A percentile compares a stretch with the other conserved stretches of the same genome.
Conservation (phyloP, 2,888 invertebrate species). For the Chrysolina oricalcia region DNA sequence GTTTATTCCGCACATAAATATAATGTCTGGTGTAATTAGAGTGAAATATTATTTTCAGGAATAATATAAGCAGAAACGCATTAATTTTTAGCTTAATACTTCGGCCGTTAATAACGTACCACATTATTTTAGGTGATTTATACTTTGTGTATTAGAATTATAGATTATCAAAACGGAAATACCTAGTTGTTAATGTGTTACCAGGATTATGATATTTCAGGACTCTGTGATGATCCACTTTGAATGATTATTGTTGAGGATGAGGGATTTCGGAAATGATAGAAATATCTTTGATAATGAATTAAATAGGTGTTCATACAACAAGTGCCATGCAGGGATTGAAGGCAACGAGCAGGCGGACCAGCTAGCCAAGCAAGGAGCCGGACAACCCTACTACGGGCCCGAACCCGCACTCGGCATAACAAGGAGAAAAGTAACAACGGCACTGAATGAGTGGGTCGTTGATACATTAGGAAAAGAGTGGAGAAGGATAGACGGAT, state of each 20-base stretch:
- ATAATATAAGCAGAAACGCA: slow-evolving; percentile 67
- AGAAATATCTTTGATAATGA: no score
- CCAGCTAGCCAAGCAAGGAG: no score
- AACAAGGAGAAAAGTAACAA: no score
- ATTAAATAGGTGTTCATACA: no score
- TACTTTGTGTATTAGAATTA: slow-evolving; percentile 57
- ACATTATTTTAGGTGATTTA: slow-evolving; percentile 67
- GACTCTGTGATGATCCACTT: neutral
- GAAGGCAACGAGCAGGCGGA: no score
- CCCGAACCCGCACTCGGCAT: no score
- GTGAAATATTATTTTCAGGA: slow-evolving; percentile 71
- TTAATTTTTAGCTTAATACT: slow-evolving; percentile 60
- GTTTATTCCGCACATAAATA: slow-evolving; percentile 70
- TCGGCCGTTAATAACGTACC: slow-evolving; percentile 64
- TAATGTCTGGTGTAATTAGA: slow-evolving; percentile 69
- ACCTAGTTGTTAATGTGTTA: slow-evolving; percentile 47
- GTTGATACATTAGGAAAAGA: no score
- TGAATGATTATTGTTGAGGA: neutral
- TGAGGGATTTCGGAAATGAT: no score
- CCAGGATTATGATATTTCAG: slow-evolving; percentile 40
- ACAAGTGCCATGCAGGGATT: no score
- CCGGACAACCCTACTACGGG: no score
- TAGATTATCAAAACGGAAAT: slow-evolving; percentile 50
- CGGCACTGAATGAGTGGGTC: no score
- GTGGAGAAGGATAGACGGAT: no score